phyloP scores from a whole-genome alignment of 2,888 invertebrate species.

The Hydraecia micacea region DNA sequence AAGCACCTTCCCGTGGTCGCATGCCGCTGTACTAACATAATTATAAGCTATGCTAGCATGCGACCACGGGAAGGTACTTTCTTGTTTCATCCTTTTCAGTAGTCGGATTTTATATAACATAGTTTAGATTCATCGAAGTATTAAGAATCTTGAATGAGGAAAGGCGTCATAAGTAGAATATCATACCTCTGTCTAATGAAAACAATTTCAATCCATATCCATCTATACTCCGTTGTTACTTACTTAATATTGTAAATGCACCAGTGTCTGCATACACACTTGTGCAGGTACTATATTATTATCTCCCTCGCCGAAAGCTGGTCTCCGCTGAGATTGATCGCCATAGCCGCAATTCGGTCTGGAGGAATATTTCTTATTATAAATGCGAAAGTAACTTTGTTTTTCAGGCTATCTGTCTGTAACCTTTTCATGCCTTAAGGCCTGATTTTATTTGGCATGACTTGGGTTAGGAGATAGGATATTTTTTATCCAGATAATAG shows the following conservation, averaged over 20 bases:
- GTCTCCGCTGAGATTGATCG: not conserved
- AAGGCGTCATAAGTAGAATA: not conserved
- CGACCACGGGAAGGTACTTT: no score
- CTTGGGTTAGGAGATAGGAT: not conserved
- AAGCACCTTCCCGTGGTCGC: no score
- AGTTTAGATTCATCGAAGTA: not conserved
- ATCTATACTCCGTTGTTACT: not conserved
- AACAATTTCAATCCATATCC: not conserved
- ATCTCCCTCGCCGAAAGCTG: not conserved
- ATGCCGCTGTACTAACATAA: no score
- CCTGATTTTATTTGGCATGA: not conserved
- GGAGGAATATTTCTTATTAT: not conserved
- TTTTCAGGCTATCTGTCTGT: not conserved
- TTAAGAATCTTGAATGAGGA: not conserved
- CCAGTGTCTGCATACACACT: not conserved
- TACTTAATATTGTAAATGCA: not conserved
- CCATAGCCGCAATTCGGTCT: not conserved
- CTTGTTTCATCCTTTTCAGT: no score
- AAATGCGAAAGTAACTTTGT: not conserved
- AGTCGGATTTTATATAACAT: not conserved
- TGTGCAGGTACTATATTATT: not conserved
- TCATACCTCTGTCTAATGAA: not conserved
- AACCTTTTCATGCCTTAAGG: not conserved
- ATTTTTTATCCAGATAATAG: not conserved
- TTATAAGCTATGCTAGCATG: no score